Conservation (phyloP, 1,140 invertebrate species). For the Helicoverpa armigera region DNA sequence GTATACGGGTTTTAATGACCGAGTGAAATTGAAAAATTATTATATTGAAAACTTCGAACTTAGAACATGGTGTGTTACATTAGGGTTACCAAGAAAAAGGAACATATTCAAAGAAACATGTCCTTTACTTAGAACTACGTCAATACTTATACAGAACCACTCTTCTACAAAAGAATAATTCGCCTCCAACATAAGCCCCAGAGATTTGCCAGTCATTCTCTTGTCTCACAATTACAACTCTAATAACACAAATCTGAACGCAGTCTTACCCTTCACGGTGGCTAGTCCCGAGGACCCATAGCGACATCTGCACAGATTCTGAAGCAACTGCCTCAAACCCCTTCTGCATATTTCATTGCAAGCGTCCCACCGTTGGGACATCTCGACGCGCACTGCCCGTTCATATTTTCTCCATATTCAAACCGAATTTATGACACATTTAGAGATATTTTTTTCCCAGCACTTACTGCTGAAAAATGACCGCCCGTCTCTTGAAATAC, state of each 20-base stretch:
- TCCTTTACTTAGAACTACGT: no score
- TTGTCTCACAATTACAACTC: conserved; percentile 45
- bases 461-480: conserved; percentile 18
- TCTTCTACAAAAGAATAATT: neutral
- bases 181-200: neutral
- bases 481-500: conserved; percentile 19
- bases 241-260: conserved; percentile 48
- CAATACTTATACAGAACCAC: neutral
- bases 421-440: conserved; percentile 55
- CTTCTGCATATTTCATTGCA: conserved; percentile 59
- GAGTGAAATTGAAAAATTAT: no score
- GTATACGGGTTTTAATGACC: no score
- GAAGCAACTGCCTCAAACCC: conserved; percentile 30
- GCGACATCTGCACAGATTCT: conserved; percentile 47
- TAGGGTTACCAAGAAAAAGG: no score
- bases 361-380: conserved; percentile 39
- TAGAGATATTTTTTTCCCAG: conserved; percentile 11
- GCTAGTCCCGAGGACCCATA: conserved; percentile 31
- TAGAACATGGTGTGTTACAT: no score
- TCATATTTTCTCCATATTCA: conserved; percentile 53
- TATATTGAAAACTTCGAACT: no score
- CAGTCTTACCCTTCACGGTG: conserved; percentile 53
- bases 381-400: conserved; percentile 40
- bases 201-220: conserved; percentile 36
- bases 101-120: no score